Evolutionary conservation across 2,888 invertebrate genomes (phyloP), one percentile per base, ranked within the genome.

Genomic region (Gymnocheta viridis): DNA sequence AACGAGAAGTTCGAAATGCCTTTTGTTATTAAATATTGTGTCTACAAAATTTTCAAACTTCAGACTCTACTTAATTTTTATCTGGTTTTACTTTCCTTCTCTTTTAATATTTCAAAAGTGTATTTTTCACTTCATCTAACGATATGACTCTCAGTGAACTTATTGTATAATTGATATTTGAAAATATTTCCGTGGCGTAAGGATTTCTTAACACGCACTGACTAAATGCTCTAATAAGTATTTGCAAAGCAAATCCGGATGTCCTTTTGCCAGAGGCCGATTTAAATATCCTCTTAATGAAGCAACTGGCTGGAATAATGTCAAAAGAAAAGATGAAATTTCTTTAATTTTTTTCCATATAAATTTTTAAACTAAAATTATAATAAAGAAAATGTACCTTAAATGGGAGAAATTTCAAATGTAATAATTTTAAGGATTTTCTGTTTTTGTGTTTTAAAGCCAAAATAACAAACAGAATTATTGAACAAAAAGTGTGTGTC

Each of bases 141-240:
- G 9, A n/a, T 56, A 17, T 56, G 4, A 7, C n/a, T n/a, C 17
- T 32, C 10, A 44, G 22, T 7, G 44, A 29, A 54, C 27, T 44
- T 4, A 32, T 76, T 32, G 14, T 44, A 22, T 54, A 76, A 76
- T 66, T 76, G 41, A 64, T 44, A 32, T 66, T 44, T 56, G 10
- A 54, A 44, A 54, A 54, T 51, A 51, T 51, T 64, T 64, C 62
- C 74, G 29, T 41, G 12, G 9, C 27, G 12, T 51, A 62, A 47
- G 24, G 19, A 38, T 49, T 62, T 35, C 14, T 4, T 35, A 73
- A 35, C 49, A 73, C 12, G 49, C 49, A 51, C 38, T 6, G 29
- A 41, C 6, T 51, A 17, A 24, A 12, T 49, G 19, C 4, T 14
- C 12, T 38, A 12, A 14, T 51, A 24, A 29, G 1, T 32, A 19